These are phyloP conservation scores for Sparus aurata DNA, from an alignment of 2,797 vertebrate genomes.

Conservation along the genomic window DNA sequence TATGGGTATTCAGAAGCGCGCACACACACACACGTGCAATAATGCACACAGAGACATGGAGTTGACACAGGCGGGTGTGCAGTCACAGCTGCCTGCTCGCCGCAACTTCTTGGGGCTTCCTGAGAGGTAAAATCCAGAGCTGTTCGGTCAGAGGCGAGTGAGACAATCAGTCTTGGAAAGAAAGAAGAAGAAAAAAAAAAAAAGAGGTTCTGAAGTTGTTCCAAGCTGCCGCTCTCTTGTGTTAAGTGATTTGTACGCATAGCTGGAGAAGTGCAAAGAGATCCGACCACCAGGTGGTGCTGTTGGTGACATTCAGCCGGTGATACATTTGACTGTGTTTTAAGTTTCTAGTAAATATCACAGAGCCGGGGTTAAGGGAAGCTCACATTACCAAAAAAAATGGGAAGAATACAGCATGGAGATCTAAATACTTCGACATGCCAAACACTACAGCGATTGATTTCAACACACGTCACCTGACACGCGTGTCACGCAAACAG, in stretches of 20 bases:
- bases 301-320: slow-evolving; percentile 40
- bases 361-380: background rate
- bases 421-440: background rate
- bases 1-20: background rate
- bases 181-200: background rate
- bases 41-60: slow-evolving; percentile 31
- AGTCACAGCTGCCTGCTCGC: slow-evolving; percentile 54
- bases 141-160: slow-evolving; percentile 45
- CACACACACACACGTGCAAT: background rate
- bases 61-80: slow-evolving; percentile 49
- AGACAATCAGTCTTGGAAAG: slow-evolving; percentile 12
- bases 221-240: slow-evolving; percentile 41
- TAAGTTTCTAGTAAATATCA: background rate
- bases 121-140: slow-evolving; percentile 68
- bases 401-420: slow-evolving; percentile 9
- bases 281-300: slow-evolving; percentile 29
- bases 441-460: background rate
- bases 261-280: slow-evolving; percentile 23
- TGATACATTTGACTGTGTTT: background rate
- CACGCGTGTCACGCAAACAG: background rate
- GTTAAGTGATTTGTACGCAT: background rate
- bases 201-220: slow-evolving; percentile 36
- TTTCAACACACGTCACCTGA: background rate
- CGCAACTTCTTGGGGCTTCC: slow-evolving; percentile 55
- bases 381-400: background rate